Conservation (phyloP, 2,113 vertebrate species). For the Nycticryphes semicollaris region DNA sequence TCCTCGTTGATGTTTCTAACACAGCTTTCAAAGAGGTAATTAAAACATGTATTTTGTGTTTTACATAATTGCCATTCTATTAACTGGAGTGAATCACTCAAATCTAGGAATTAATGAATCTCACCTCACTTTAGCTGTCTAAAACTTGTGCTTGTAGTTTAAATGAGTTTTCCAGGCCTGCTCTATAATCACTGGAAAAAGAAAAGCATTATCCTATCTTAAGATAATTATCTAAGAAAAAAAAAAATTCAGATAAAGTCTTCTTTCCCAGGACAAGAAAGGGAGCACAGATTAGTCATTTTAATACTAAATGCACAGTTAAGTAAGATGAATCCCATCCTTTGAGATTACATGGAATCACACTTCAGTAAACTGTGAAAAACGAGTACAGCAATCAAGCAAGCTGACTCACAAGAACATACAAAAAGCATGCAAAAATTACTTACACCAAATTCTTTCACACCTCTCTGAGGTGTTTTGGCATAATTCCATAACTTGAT, state of each 20-base stretch:
- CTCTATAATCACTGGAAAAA: background rate
- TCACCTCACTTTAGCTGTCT: slow-evolving; percentile 18
- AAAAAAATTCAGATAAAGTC: background rate
- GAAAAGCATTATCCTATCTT: background rate
- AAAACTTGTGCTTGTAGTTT: background rate
- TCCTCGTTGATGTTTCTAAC: background rate
- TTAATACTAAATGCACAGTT: slow-evolving; percentile 1
- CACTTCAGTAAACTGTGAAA: slow-evolving; percentile 37
- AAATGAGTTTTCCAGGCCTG: background rate
- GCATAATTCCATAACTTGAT: slow-evolving; percentile 98
- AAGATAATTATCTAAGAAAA: background rate
- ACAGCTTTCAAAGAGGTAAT: slow-evolving; percentile 9
- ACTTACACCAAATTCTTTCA: slow-evolving; percentile 97
- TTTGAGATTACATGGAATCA: slow-evolving; percentile 11
- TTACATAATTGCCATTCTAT: slow-evolving; percentile 34
- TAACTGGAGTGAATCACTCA: background rate
- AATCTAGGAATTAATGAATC: slow-evolving; percentile 32
- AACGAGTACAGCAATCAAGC: background rate
- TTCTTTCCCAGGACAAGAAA: background rate
- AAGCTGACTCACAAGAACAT: background rate
- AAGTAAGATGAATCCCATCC: background rate
- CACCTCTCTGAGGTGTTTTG: slow-evolving; percentile 92
- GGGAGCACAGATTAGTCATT: slow-evolving; percentile 2
- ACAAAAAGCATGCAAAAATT: background rate
- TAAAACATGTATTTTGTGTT: slow-evolving; percentile 25